Base-by-base conservation (phyloP, 2,888 invertebrate genomes). In the Therioaphis trifolii region DNA sequence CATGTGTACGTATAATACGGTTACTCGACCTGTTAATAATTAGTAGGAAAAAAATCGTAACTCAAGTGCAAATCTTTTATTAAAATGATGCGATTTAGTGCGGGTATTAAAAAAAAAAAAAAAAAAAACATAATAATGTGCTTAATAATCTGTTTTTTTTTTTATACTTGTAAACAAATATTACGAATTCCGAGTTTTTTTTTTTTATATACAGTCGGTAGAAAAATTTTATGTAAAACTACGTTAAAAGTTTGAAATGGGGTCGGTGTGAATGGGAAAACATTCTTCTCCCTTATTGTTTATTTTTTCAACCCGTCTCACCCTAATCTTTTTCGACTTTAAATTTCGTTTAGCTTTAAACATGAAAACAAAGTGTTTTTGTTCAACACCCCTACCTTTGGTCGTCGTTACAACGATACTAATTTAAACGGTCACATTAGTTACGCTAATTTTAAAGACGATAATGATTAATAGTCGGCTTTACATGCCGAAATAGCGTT, bases 251-350 rank as follows among this genome's bases (percentile, higher is more conserved):
- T 77, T 77, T 63, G 21, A 49, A 63, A 63, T 27, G 46, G 61
- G 63, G 61, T 63, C 29, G 49, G 49, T 46, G 63, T 77, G 63
- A 77, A 77, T 66, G 49, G 29, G 29, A 12, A 66, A 63, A 76
- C 63, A 77, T 77, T 66, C 49, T 77, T 66, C 63, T 77, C 66
- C 77, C 46, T 77, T 77, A 77, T 75, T 75, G 75, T 75, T 75
- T 75, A 58, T 58, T 76, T 76, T 77, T 77, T 49, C 75, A 49
- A 49, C 77, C 29, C 49, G 15, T 77, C 35, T 77, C 46, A 66
- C 77, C 63, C 77, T 66, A 77, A 77, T 77, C 46, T 77, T 63
- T 77, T 63, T 76, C n/a, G 75, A 76, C 46, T 77, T 63, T 21
- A 66, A 66, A 77, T 49, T 77, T 66, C 77, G 46, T 66, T 77